Evolutionary conservation across 2,113 vertebrate genomes (phyloP).

Genomic region (Aegypius monachus): DNA sequence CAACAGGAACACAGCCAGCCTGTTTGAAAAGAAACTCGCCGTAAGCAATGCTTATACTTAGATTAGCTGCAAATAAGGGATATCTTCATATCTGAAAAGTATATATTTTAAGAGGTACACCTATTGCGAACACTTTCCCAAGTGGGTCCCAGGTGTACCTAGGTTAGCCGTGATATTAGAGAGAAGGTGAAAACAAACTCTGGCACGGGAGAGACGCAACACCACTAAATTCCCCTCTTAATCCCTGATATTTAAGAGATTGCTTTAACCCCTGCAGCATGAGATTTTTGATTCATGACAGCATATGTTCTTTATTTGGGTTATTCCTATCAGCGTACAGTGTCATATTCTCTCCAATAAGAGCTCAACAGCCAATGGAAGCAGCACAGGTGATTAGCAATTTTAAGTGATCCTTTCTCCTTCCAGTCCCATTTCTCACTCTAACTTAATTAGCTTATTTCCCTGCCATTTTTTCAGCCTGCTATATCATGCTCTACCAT

Average conservation of each 20-base stretch:
- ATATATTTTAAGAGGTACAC: background rate
- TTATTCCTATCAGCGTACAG: background rate
- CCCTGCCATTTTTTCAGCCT: background rate
- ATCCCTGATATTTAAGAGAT: constrained; percentile 24
- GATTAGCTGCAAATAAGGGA: background rate
- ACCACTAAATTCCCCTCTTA: background rate
- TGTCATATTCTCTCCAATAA: background rate
- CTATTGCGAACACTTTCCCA: background rate
- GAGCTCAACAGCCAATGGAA: background rate
- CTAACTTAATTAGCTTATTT: background rate
- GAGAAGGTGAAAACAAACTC: background rate
- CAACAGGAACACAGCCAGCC: background rate
- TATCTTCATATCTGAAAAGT: background rate
- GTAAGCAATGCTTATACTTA: background rate
- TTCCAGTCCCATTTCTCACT: background rate
- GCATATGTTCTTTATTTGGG: background rate
- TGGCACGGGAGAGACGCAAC: background rate
- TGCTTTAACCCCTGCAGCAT: background rate
- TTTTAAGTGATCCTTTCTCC: background rate
- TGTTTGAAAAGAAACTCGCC: background rate
- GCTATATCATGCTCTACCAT: background rate
- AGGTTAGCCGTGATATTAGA: background rate
- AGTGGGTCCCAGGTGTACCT: background rate
- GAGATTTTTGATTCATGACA: background rate
- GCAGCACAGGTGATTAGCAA: background rate